These are phyloP conservation scores for Carduelis carduelis DNA, from an alignment of 2,797 vertebrate species.

Conservation along the genomic window DNA sequence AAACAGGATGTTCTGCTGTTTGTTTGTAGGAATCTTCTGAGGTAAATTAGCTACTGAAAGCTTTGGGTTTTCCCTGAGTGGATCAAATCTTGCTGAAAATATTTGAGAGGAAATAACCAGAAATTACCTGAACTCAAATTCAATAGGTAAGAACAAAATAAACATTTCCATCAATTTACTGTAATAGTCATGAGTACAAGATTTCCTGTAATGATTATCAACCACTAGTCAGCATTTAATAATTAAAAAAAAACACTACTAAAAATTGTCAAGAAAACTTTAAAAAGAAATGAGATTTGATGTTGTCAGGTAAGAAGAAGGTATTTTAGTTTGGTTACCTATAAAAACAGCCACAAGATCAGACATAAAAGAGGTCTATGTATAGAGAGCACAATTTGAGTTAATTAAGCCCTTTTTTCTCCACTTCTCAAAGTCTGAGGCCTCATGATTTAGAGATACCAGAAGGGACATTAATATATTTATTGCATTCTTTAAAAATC, in stretches of 20 bases:
- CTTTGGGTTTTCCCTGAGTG: background rate
- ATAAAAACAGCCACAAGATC: background rate
- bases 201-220: background rate
- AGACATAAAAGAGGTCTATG: background rate
- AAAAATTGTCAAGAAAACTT: background rate
- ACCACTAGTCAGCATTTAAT: background rate
- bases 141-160: background rate
- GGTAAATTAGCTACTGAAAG: background rate
- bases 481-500: background rate
- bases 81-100: background rate
- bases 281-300: background rate
- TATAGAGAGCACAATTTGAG: background rate
- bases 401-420: background rate
- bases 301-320: background rate
- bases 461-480: background rate
- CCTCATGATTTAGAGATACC: background rate
- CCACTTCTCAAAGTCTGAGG: background rate
- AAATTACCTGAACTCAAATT: background rate
- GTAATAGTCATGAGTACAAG: background rate
- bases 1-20: background rate
- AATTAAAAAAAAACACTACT: background rate
- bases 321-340: background rate
- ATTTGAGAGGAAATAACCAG: background rate
- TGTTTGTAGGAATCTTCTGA: background rate
- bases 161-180: background rate